Base-by-base conservation (phyloP, 1,140 invertebrate genomes). In the Bombus impatiens region DNA sequence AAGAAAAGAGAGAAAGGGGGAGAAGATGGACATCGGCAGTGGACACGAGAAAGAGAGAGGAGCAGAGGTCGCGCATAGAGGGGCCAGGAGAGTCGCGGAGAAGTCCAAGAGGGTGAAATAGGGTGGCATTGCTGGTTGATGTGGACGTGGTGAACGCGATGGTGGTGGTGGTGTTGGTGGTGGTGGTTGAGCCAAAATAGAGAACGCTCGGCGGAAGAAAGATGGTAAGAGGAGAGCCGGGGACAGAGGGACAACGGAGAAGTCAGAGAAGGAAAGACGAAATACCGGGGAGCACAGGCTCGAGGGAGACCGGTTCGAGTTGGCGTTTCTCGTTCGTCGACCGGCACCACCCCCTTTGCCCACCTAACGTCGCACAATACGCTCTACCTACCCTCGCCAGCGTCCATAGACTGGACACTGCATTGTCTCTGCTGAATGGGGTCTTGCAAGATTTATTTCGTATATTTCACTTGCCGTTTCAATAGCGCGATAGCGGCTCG, bases 391-490 rank as follows among this genome's bases (percentile, higher is more conserved):
- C 93, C 93, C 92, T 81, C 92, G 90, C 92, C 88, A 92, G 86
- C 92, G 93, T 93, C 93, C 91, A 93, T 93, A 92, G 91, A 94
- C 93, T 95, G 94, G 94, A 94, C 94, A 92, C 91, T 86, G 92
- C 92, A 95, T 95, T 95, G 95, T 95, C 94, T 93, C 93, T 87
- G 84, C 81, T 95, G 94, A 95, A 95, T 95, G 91, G 94, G 93
- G 91, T 94, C 94, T 95, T 95, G 95, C 94, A 95, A 95, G 94
- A 95, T 95, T 95, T 95, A 95, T 95, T 95, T 95, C 95, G 94
- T 95, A 94, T 95, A 95, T 95, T 95, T 95, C 94, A 95, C 94
- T 95, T 95, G 94, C 92, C 92, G 91, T 94, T 95, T 95, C 94
- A 95, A 95, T 95, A 91, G 93, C 92, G 92, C 93, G 93, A 95